Evolutionary conservation across 2,113 vertebrate genomes (phyloP).

Genomic region (Clarias macrocephalus): DNA sequence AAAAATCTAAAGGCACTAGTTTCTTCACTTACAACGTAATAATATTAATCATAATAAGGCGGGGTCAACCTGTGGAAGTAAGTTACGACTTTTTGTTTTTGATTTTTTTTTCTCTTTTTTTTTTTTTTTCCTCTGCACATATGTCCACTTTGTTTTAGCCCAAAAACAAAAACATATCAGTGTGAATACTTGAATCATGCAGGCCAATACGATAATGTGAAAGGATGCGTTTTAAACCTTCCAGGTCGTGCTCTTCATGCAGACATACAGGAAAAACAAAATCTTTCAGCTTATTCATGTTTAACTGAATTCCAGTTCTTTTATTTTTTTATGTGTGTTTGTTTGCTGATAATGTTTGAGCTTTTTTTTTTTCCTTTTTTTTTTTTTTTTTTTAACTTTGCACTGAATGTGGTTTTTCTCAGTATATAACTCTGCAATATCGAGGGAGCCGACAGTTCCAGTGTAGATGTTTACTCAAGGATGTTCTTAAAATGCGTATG

Average conservation of each 20-base stretch:
- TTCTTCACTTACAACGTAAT: conserved; percentile 81
- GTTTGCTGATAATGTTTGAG: conserved; percentile 90
- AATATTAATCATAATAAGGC: conserved; percentile 52
- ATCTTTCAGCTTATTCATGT: conserved; percentile 84
- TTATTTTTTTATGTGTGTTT: conserved; percentile 69
- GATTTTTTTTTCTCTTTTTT: not conserved
- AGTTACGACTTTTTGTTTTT: conserved; percentile 80
- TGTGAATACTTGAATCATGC: conserved; percentile 99
- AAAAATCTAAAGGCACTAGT: conserved; percentile 84
- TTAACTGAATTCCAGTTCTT: conserved; percentile 83
- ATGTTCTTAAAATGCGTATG: conserved; percentile 75
- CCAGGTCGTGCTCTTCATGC: conserved; percentile 93
- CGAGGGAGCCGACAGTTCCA: conserved; percentile 86
- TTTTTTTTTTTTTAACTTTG: conserved; percentile 90
- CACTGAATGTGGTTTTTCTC: conserved; percentile 93
- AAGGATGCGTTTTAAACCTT: conserved; percentile 96
- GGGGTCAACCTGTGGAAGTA: conserved; percentile 93
- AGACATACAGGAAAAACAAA: conserved; percentile 72
- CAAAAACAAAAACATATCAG: conserved; percentile 94
- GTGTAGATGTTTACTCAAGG: conserved; percentile 98
- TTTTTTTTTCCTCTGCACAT: conserved; percentile 84
- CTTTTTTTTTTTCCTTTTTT: conserved; percentile 71
- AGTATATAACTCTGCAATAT: conserved; percentile 80
- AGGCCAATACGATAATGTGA: conserved; percentile 99
- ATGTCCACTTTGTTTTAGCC: conserved; percentile 99